Evolutionary conservation across 2,797 vertebrate species (phyloP).

Genomic region (Phataginus tetradactyla): DNA sequence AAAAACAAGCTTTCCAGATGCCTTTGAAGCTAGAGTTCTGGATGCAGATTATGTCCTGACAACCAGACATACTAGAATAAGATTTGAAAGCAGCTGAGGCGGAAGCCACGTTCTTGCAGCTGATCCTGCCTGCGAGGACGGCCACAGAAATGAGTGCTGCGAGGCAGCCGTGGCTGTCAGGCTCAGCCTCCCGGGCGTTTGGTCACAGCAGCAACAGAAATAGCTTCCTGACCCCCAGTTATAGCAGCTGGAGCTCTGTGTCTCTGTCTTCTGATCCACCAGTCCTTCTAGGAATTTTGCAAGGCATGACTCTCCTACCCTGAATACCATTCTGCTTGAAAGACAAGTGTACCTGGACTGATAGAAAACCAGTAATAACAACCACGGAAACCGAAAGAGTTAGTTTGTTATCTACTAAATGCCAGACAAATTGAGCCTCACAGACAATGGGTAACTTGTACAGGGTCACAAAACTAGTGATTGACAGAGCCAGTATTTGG

Average conservation of each 20-base stretch:
- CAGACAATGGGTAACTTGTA: not conserved
- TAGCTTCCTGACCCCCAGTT: not conserved
- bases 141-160: not conserved
- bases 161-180: not conserved
- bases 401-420: constrained; percentile 12
- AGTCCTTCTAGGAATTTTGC: not conserved
- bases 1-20: not conserved
- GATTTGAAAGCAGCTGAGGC: not conserved
- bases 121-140: not conserved
- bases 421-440: not conserved
- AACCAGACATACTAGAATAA: not conserved
- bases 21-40: not conserved
- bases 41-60: not conserved
- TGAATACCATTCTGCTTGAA: constrained; percentile 40
- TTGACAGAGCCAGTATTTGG: not conserved
- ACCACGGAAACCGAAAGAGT: not conserved
- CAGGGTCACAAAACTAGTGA: not conserved
- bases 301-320: not conserved
- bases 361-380: not conserved
- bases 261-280: not conserved
- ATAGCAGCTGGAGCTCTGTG: not conserved
- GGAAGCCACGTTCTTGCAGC: not conserved
- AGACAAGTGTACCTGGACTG: not conserved
- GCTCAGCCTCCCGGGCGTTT: not conserved
- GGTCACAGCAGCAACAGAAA: not conserved